Conservation (phyloP, 2,888 invertebrate species). For the Amiota communis region DNA sequence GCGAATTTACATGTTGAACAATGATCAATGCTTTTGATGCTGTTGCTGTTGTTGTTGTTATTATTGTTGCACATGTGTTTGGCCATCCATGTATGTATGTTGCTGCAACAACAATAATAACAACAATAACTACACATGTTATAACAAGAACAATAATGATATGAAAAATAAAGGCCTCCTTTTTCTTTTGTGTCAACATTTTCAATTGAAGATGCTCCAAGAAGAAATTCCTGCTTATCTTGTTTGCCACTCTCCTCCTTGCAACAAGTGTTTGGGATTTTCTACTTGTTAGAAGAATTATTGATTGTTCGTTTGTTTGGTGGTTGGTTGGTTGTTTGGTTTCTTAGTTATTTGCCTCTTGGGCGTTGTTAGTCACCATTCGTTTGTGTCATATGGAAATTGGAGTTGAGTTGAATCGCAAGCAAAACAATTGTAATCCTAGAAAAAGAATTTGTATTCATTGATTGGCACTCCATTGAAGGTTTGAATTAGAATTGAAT, state of each 20-base stretch:
- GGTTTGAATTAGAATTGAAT: too few species aligned
- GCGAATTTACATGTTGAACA: conserved; percentile 68
- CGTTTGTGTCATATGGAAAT: too few species aligned
- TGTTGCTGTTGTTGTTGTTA: neutral
- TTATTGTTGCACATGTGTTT: conserved; percentile 58
- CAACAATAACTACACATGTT: conserved; percentile 16
- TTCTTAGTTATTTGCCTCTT: conserved; percentile 4
- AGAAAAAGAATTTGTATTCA: too few species aligned
- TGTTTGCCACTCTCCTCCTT: neutral
- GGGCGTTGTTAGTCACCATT: conserved; percentile 18
- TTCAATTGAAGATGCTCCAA: neutral
- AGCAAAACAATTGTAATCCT: too few species aligned
- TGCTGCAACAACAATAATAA: conserved; percentile 9
- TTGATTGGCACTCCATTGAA: too few species aligned
- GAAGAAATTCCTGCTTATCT: too few species aligned
- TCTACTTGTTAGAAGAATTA: too few species aligned
- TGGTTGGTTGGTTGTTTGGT: too few species aligned
- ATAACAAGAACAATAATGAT: conserved; percentile 35
- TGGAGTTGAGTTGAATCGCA: too few species aligned
- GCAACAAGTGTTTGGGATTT: neutral
- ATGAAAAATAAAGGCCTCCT: conserved; percentile 45
- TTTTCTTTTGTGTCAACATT: conserved; percentile 30
- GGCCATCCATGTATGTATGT: conserved; percentile 45
- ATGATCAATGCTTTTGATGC: conserved; percentile 62
- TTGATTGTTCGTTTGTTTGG: too few species aligned